Evolutionary conservation across 2,888 invertebrate species (phyloP).

Genomic region (Melitaea athalia): DNA sequence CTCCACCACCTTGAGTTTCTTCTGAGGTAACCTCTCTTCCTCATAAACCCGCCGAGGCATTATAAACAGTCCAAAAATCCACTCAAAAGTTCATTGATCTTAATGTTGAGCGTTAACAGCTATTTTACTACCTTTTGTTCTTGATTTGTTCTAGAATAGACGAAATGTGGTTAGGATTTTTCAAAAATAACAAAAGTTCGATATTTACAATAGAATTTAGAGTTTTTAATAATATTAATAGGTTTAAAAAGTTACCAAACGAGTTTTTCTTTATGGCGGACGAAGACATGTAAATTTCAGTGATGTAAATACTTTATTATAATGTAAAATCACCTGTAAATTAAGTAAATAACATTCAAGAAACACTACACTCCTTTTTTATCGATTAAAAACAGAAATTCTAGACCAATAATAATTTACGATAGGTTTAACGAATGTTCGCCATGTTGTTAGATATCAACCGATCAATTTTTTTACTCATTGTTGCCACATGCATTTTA

Average conservation of each 20-base stretch:
- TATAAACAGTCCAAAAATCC: constrained; percentile 41
- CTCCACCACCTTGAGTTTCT: constrained; percentile 62
- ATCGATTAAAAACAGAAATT: constrained; percentile 11
- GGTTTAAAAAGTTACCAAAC: constrained; percentile 36
- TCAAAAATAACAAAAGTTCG: background rate
- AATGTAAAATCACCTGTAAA: background rate
- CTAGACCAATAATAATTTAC: constrained; percentile 21
- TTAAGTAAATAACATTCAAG: background rate
- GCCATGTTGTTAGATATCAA: constrained; percentile 74
- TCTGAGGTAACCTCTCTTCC: constrained; percentile 56
- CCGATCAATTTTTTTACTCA: constrained; percentile 43
- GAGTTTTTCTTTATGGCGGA: constrained; percentile 30
- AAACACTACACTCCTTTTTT: constrained; percentile 3
- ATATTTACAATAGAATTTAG: background rate
- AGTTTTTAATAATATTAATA: constrained; percentile 4
- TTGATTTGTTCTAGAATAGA: constrained; percentile 7
- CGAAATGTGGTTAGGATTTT: background rate
- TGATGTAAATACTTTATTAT: background rate
- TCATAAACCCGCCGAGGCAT: constrained; percentile 72
- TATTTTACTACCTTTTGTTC: background rate
- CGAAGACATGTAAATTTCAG: background rate
- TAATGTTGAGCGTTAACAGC: constrained; percentile 10
- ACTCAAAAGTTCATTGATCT: constrained; percentile 39
- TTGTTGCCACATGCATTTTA: constrained; percentile 41
- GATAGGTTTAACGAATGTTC: constrained; percentile 42